Conservation (phyloP, 2,113 vertebrate species). For the Cricetomys ansorgei region DNA sequence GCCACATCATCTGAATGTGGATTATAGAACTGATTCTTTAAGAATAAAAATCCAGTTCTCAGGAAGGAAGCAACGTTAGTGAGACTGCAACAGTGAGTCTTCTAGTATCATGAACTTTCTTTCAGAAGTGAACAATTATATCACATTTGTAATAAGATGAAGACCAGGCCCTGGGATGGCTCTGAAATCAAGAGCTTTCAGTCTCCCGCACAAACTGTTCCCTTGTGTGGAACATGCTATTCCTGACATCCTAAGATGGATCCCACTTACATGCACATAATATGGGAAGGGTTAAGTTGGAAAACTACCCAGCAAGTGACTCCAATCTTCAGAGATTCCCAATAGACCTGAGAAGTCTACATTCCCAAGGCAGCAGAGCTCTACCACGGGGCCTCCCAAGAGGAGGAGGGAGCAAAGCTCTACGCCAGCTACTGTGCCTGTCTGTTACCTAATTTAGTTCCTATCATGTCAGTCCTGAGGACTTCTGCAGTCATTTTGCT, state of each 20-base stretch:
- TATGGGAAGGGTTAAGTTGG: constrained; percentile 94
- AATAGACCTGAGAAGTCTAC: constrained; percentile 9
- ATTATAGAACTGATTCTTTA: too few species aligned
- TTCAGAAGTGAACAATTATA: not conserved
- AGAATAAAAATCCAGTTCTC: not conserved
- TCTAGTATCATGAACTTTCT: not conserved
- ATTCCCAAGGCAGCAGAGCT: not conserved
- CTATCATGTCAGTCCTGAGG: not conserved
- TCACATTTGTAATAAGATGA: not conserved
- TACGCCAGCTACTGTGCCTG: not conserved
- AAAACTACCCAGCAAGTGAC: constrained; percentile 94
- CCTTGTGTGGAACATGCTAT: constrained; percentile 87
- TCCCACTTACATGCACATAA: constrained; percentile 94
- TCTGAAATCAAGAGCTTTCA: not conserved
- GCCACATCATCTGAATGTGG: not conserved
- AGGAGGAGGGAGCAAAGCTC: too few species aligned
- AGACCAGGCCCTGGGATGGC: not conserved
- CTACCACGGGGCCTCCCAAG: not conserved
- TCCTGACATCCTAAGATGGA: constrained; percentile 91
- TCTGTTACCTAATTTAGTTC: not conserved
- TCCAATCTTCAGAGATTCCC: constrained; percentile 81
- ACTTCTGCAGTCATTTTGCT: constrained; percentile 14
- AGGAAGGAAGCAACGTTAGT: not conserved
- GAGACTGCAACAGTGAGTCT: not conserved
- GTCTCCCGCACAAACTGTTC: not conserved